Conservation (phyloP, 2,113 vertebrate species). For the Solenodon paradoxus region DNA sequence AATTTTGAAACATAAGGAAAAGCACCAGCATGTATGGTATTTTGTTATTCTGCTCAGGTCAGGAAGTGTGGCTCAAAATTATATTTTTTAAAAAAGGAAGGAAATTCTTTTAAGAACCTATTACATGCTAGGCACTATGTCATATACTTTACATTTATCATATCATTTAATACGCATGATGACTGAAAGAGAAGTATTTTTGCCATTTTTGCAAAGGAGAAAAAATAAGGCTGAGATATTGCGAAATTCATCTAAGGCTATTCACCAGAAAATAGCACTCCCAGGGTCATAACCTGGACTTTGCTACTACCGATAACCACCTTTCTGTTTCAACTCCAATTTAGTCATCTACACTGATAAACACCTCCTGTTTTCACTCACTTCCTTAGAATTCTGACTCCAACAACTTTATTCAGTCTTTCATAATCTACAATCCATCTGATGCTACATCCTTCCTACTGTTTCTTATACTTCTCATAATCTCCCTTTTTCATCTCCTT, state of each 20-base stretch:
- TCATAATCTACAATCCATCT: background rate
- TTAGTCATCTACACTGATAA: background rate
- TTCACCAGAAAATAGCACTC: background rate
- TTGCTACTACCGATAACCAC: background rate
- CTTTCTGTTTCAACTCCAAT: background rate
- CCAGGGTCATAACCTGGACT: background rate
- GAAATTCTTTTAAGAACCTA: background rate
- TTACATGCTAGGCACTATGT: background rate
- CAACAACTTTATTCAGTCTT: background rate
- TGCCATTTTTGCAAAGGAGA: background rate
- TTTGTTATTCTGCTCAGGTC: background rate
- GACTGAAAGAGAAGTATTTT: background rate
- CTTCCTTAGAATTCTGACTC: background rate
- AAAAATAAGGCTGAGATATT: background rate
- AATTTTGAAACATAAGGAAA: background rate
- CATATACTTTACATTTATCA: background rate
- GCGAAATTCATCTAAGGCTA: background rate
- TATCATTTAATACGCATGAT: background rate
- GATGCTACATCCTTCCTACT: background rate
- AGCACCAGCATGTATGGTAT: background rate
- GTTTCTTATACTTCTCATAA: background rate
- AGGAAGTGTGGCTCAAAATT: conserved; percentile 10
- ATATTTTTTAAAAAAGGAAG: background rate
- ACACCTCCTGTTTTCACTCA: background rate
- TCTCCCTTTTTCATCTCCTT: background rate